Evolutionary conservation across 2,797 vertebrate genomes (phyloP), one percentile per base, ranked within the genome.

Genomic region (Nasua narica): DNA sequence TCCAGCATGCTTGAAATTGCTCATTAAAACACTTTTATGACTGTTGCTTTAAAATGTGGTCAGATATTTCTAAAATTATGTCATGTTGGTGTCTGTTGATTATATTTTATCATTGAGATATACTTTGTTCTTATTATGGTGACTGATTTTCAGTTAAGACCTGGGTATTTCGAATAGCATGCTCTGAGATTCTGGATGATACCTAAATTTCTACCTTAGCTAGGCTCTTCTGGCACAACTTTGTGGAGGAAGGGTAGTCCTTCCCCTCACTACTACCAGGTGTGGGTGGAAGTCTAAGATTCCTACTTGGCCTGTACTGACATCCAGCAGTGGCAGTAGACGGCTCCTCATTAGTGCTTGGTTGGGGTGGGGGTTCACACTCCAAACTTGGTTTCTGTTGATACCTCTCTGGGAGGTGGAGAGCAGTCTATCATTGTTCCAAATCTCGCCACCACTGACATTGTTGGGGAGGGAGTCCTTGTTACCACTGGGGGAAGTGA

Each of bases 381-480:
- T 67, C 25, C 23, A 37, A 5, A 6, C 15, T 10, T 18, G 62
- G 50, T 16, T 69, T 76, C 60, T 11, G 52, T 19, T 54, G 69
- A 46, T 10, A 48, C 19, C 14, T 18, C 35, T 52, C 6, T 5
- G 3, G 50, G 23, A 40, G 5, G 58, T 13, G 8, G 21, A 43
- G 11, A 10, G 7, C 21, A 14, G 40, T 58, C 50, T 58, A 19
- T 27, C 9, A 27, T 21, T 32, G 3, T 15, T 35, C 56, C 56
- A 25, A 29, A n/a, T 16, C 19, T 1, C 14, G 60, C 40, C 27
- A 43, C 35, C 10, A 29, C 7, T 7, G 6, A 13, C n/a, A 14
- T 5, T 48, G 46, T 7, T 0, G 1, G 67, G 37, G 10, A 43
- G 21, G 23, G n/a, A 9, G 0, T 1, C 15, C 65, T 43, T 37